Evolutionary conservation across 2,113 vertebrate species (phyloP).

Genomic region (Melanostigma gelatinosum): DNA sequence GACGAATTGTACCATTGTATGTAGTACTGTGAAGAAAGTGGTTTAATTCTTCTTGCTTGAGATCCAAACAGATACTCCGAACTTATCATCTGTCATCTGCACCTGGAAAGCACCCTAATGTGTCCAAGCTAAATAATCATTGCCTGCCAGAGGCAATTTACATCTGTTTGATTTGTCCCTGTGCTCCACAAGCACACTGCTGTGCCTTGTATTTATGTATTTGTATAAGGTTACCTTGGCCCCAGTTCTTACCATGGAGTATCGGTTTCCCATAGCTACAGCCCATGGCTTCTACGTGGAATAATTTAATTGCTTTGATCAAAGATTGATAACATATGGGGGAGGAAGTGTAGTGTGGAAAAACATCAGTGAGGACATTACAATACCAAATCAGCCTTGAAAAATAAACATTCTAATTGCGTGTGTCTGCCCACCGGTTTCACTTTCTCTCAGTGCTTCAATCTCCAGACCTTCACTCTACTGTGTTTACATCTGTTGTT

Average conservation of each 20-base stretch:
- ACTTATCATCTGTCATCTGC: slow-evolving; percentile 42
- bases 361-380: slow-evolving; percentile 40
- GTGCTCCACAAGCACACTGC: slow-evolving; percentile 30
- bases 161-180: slow-evolving; percentile 58
- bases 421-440: background rate
- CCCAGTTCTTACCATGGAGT: slow-evolving; percentile 20
- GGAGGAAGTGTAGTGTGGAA: slow-evolving; percentile 29
- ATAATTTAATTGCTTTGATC: slow-evolving; percentile 48
- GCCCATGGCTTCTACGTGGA: slow-evolving; percentile 1
- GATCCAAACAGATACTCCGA: slow-evolving; percentile 33
- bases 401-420: slow-evolving; percentile 43
- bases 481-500: slow-evolving; percentile 31
- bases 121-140: slow-evolving; percentile 51
- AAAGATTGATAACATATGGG: slow-evolving; percentile 39
- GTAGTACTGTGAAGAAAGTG: background rate
- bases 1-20: background rate
- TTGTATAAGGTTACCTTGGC: slow-evolving; percentile 48
- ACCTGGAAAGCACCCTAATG: slow-evolving; percentile 44
- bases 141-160: slow-evolving; percentile 40
- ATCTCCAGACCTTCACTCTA: slow-evolving; percentile 1
- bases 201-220: slow-evolving; percentile 38
- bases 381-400: slow-evolving; percentile 36
- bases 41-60: slow-evolving; percentile 24
- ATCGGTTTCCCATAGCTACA: slow-evolving; percentile 39
- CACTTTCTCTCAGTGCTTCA: slow-evolving; percentile 9